phyloP scores from a whole-genome alignment of 2,797 vertebrate genomes.

The Leptodactylus fallax region DNA sequence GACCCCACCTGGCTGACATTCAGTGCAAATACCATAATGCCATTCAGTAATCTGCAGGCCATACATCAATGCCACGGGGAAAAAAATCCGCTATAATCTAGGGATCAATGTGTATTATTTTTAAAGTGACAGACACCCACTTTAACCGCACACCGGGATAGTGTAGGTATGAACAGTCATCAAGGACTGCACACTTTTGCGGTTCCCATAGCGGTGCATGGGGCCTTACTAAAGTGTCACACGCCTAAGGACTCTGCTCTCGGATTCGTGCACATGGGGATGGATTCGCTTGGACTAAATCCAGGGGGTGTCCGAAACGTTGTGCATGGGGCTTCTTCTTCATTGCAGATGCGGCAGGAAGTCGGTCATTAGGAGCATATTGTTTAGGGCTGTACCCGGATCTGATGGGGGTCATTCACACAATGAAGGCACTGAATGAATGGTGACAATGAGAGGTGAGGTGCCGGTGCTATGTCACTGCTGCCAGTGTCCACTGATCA shows the following conservation, averaged over 20 bases:
- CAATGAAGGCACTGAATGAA: background rate
- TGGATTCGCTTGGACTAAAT: no score
- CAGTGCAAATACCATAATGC: background rate
- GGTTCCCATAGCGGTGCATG: background rate
- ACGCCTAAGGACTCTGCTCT: background rate
- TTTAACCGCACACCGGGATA: background rate
- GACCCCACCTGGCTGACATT: background rate
- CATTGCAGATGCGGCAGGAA: background rate
- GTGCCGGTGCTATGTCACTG: slow-evolving; percentile 19
- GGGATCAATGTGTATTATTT: background rate
- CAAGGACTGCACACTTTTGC: no score
- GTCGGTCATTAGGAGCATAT: background rate
- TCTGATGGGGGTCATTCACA: background rate
- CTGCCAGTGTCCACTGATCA: background rate
- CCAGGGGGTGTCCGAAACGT: no score
- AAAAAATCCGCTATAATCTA: background rate
- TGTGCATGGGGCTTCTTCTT: no score
- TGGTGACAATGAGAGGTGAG: background rate
- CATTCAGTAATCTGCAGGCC: background rate
- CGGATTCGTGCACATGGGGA: background rate
- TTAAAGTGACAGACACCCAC: background rate
- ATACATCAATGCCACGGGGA: background rate
- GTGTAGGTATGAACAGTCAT: background rate
- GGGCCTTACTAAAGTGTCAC: background rate
- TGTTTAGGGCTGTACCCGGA: background rate